phyloP scores from a whole-genome alignment of 2,888 invertebrate genomes.

The Alloscopus bannaensis region DNA sequence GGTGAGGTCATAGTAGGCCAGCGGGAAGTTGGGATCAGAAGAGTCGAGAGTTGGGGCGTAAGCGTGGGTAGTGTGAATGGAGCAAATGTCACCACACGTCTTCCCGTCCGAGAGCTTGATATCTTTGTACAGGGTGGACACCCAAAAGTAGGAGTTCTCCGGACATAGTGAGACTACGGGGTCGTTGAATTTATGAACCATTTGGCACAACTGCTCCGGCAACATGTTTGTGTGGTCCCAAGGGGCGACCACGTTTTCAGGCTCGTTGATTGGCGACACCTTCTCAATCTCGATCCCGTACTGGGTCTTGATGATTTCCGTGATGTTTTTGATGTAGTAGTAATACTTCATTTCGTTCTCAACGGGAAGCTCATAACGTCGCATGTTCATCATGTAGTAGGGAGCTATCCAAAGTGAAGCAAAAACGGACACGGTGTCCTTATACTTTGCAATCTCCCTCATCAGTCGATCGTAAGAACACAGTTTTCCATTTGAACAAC shows the following conservation, averaged over 20 bases:
- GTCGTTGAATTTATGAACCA: constrained; percentile 51
- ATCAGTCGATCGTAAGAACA: constrained; percentile 44
- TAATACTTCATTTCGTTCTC: constrained; percentile 36
- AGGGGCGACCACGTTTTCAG: constrained; percentile 53
- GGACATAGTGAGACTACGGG: constrained; percentile 48
- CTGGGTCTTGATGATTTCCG: constrained; percentile 25
- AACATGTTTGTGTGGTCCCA: constrained; percentile 60
- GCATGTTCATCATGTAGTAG: constrained; percentile 54
- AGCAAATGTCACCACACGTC: constrained; percentile 8
- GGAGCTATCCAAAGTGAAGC: constrained; percentile 63
- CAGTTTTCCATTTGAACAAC: constrained; percentile 8
- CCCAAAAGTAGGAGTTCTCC: constrained; percentile 61
- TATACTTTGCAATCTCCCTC: constrained; percentile 38
- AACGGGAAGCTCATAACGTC: background rate
- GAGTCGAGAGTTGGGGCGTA: constrained; percentile 37
- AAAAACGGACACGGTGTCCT: constrained; percentile 27
- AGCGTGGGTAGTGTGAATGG: constrained; percentile 48
- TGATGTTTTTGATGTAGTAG: constrained; percentile 54
- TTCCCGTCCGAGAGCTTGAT: background rate
- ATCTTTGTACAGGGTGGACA: constrained; percentile 33
- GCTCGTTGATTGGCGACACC: constrained; percentile 60
- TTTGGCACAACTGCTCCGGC: constrained; percentile 55
- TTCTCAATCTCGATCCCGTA: constrained; percentile 44
- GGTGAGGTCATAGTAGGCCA: constrained; percentile 44
- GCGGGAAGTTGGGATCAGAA: constrained; percentile 3